A percentile compares a stretch with the other conserved stretches of the same genome.
phyloP scores from a whole-genome alignment of 2,888 invertebrate species.

The Ennomos quercinarius region DNA sequence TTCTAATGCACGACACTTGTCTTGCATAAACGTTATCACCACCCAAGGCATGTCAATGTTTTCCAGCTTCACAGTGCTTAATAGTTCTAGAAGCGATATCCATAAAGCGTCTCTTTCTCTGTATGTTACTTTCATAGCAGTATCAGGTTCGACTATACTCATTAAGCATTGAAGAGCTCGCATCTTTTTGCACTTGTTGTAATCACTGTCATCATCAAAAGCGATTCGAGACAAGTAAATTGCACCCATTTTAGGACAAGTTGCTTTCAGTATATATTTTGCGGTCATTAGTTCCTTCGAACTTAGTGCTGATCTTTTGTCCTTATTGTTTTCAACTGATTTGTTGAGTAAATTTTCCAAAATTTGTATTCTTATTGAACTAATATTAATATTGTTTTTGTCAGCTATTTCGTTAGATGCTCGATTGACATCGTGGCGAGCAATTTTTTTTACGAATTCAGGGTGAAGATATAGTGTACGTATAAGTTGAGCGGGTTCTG shows the following conservation, averaged over 20 bases:
- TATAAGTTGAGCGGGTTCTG: slow-evolving; percentile 79
- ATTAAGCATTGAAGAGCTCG: slow-evolving; percentile 79
- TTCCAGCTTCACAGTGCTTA: slow-evolving; percentile 72
- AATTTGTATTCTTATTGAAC: slow-evolving; percentile 77
- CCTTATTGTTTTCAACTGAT: slow-evolving; percentile 55
- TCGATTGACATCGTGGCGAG: slow-evolving; percentile 73
- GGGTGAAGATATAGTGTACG: slow-evolving; percentile 76
- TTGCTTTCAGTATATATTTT: slow-evolving; percentile 80
- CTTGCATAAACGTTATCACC: slow-evolving; percentile 71
- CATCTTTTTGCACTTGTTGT: slow-evolving; percentile 77
- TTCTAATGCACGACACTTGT: slow-evolving; percentile 71
- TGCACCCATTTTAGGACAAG: slow-evolving; percentile 81
- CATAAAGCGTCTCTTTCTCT: slow-evolving; percentile 72
- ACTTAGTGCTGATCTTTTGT: slow-evolving; percentile 59
- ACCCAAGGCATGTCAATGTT: slow-evolving; percentile 80
- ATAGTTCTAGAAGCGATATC: slow-evolving; percentile 72
- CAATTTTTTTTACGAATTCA: slow-evolving; percentile 72
- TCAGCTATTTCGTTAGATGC: slow-evolving; percentile 81
- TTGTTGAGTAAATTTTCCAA: slow-evolving; percentile 77
- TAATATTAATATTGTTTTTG: slow-evolving; percentile 78
- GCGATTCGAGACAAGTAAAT: slow-evolving; percentile 80
- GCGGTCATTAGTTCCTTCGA: slow-evolving; percentile 73
- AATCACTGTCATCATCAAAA: slow-evolving; percentile 77
- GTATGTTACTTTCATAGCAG: slow-evolving; percentile 76
- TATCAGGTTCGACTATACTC: slow-evolving; percentile 77